phyloP scores from a whole-genome alignment of 2,888 invertebrate genomes.

The Sinelater perroti region DNA sequence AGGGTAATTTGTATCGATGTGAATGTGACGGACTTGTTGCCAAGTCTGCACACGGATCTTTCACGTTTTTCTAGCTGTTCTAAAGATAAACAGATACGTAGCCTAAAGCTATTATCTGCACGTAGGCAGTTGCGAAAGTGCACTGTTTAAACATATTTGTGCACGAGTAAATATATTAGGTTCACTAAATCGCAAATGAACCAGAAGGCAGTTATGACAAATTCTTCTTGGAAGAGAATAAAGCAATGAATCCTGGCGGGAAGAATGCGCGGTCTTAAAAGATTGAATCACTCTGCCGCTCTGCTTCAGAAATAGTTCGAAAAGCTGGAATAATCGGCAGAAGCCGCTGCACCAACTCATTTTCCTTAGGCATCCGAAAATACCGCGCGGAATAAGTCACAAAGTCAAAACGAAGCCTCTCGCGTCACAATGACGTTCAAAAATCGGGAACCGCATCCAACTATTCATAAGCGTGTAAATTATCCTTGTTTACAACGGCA shows the following conservation, averaged over 20 bases:
- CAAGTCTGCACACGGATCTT: conserved; percentile 26
- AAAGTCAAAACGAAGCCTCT: conserved; percentile 27
- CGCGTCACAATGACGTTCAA: conserved; percentile 33
- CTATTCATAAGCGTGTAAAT: conserved; percentile 25
- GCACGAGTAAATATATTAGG: too few relatives aligned
- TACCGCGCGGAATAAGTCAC: conserved; percentile 24
- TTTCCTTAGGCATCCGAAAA: conserved; percentile 24
- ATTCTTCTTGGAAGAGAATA: too few relatives aligned
- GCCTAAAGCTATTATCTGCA: too few relatives aligned
- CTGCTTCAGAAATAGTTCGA: background rate
- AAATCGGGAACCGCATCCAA: conserved; percentile 27
- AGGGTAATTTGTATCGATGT: conserved; percentile 11
- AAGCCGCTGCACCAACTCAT: conserved; percentile 16
- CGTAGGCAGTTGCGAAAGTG: too few relatives aligned
- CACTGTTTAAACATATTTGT: too few relatives aligned
- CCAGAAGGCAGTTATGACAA: too few relatives aligned
- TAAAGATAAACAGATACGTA: conserved; percentile 23
- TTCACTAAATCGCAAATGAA: too few relatives aligned
- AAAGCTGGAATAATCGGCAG: conserved; percentile 3
- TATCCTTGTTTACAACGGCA: conserved; percentile 15
- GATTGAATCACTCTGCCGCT: background rate
- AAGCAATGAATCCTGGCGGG: background rate
- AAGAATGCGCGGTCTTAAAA: conserved; percentile 10
- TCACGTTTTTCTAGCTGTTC: conserved; percentile 1
- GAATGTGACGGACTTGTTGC: conserved; percentile 7